Percentiles rank a stretch among this genome's conserved stretches.
Evolutionary conservation across 2,888 invertebrate genomes (phyloP).

Genomic region (Morpho achilles): DNA sequence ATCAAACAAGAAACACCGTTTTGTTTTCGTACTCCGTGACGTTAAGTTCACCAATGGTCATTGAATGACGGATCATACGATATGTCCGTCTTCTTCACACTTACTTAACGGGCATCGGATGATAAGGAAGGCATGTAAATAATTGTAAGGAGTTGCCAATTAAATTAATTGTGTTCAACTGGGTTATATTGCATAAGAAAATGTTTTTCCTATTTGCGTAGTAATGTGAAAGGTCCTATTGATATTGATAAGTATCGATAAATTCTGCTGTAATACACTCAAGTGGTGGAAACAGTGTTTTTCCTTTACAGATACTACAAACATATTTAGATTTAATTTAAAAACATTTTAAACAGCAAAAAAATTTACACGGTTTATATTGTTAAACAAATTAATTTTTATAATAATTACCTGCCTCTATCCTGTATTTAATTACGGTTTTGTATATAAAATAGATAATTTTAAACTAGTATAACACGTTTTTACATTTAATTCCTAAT

Average conservation of each 20-base stretch:
- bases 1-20: slow-evolving; percentile 32
- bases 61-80: slow-evolving; percentile 68
- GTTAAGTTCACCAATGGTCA: slow-evolving; percentile 48
- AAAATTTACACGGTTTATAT: no score
- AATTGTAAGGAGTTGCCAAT: slow-evolving; percentile 28
- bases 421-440: no score
- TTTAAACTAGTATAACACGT: no score
- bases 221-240: slow-evolving; percentile 29
- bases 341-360: no score
- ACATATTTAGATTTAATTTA: no score
- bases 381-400: no score
- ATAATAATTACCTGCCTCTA: no score
- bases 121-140: slow-evolving; percentile 38
- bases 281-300: slow-evolving; percentile 5
- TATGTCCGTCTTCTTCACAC: slow-evolving; percentile 44
- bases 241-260: slow-evolving; percentile 24
- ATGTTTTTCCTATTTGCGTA: slow-evolving; percentile 29
- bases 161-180: slow-evolving; percentile 19
- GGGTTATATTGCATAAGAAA: slow-evolving; percentile 29
- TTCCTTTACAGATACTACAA: background rate
- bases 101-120: slow-evolving; percentile 25
- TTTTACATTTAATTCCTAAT: no score
- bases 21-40: slow-evolving; percentile 57
- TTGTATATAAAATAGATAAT: no score
- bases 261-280: slow-evolving; percentile 13